These are phyloP conservation scores for Pteropus alecto DNA, from an alignment of 2,113 vertebrate genomes.

Conservation along the genomic window DNA sequence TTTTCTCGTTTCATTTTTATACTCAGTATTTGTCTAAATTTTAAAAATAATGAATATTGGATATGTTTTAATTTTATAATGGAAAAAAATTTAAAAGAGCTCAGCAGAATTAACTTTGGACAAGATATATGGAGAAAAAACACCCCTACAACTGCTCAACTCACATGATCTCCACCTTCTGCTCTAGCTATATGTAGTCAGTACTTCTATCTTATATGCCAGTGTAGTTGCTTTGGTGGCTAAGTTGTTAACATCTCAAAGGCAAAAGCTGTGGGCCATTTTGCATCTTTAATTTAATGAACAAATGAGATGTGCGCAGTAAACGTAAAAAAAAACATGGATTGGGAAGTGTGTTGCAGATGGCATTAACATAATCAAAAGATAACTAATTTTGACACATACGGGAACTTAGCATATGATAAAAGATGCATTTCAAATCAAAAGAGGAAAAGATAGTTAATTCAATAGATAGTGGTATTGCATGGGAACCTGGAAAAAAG, in stretches of 20 bases:
- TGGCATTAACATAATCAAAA: slow-evolving; percentile 18
- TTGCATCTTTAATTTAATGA: neutral
- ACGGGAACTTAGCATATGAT: neutral
- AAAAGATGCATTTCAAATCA: neutral
- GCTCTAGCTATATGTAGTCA: neutral
- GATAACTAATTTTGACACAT: neutral
- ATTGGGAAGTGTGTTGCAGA: neutral
- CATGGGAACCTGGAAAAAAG: neutral
- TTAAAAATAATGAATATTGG: neutral
- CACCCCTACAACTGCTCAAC: neutral
- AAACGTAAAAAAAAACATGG: neutral
- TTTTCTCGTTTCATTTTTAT: neutral
- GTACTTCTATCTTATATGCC: neutral
- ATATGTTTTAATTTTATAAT: neutral
- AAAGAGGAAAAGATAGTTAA: neutral
- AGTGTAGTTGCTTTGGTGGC: neutral
- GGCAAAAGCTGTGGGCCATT: neutral
- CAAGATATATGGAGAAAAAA: neutral
- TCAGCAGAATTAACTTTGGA: neutral
- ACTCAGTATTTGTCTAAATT: neutral
- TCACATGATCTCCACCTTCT: neutral
- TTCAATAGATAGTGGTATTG: neutral
- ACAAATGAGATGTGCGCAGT: neutral
- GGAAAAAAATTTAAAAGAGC: neutral
- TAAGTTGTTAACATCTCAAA: neutral